Evolutionary conservation across 2,797 vertebrate species (phyloP), one percentile per base, ranked within the genome.

Genomic region (Myiothlypis coronata): DNA sequence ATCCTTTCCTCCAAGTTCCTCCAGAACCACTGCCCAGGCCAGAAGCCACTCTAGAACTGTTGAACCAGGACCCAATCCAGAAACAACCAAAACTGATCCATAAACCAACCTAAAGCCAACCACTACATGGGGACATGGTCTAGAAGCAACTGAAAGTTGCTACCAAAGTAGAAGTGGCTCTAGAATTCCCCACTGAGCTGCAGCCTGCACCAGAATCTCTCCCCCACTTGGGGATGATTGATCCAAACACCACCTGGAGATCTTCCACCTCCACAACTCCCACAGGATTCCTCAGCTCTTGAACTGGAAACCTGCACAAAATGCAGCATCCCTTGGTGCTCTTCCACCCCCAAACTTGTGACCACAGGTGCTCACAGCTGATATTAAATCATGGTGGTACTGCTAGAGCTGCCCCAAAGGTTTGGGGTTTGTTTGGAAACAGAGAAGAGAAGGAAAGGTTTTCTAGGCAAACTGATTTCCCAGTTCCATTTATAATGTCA

Each of bases 111-210:
- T 26, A 56, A n/a, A 75, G 21, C n/a, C 47, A 55, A 3, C 7
- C 47, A 47, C 34, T 11, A 3, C 35, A 10, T 39, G 19, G 9
- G 27, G 4, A 15, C 11, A 7, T 2, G 6, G 9, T 28, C 64
- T 28, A 65, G 39, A 64, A 59, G 20, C 2, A 43, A 26, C 8
- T 14, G 14, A 4, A 68, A 53, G 20, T 9, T 46, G 39, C 3
- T 23, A 14, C 9, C 3, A 1, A 52, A 22, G 19, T 6, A 4
- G 3, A 46, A 53, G 8, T 19, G 8, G 7, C 22, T 64, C 30
- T 21, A n/a, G 37, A 79, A 43, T 4, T 1, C 6, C 27, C 6
- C 6, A 12, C 13, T 0, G 0, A 84, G 32, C 32, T 14, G 14
- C 14, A 47, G 47, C 35, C n/a, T 55, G 7, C 14, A 35, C 64